A percentile compares a stretch with the other conserved stretches of the same genome.
These are phyloP conservation scores for Phenacoccus solenopsis DNA, from an alignment of 1,140 invertebrate genomes.

Conservation along the genomic window DNA sequence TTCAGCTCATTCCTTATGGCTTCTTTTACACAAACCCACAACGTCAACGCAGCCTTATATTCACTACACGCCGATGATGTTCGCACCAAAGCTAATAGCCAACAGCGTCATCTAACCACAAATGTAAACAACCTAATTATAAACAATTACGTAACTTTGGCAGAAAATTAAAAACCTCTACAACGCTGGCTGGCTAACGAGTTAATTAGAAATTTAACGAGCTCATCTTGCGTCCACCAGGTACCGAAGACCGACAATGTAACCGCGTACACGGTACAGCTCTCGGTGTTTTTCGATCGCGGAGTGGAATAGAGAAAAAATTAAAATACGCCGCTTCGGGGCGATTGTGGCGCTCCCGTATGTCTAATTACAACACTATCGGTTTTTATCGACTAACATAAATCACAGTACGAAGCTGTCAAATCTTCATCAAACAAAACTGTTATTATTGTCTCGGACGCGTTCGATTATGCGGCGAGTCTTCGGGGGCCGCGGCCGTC, in stretches of 20 bases:
- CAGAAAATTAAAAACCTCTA: neutral
- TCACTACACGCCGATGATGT: too few relatives aligned
- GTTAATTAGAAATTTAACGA: neutral
- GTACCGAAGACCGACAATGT: neutral
- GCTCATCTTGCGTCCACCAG: neutral
- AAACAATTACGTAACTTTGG: neutral
- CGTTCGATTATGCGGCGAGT: neutral
- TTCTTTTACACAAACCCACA: too few relatives aligned
- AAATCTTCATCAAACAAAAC: conserved; percentile 16
- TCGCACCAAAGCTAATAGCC: too few relatives aligned
- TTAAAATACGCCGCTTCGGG: neutral
- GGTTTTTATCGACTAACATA: conserved; percentile 7
- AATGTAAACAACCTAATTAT: neutral
- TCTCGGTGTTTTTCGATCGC: neutral
- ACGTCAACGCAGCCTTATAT: too few relatives aligned
- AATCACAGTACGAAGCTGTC: conserved; percentile 12
- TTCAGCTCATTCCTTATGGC: too few relatives aligned
- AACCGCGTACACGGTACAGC: neutral
- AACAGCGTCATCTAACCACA: neutral
- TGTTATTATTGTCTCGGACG: conserved; percentile 6
- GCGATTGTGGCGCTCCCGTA: conserved; percentile 13
- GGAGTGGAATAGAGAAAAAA: too few relatives aligned
- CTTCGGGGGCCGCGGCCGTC: neutral
- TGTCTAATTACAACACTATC: conserved; percentile 15
- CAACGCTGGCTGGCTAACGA: neutral